phyloP scores from a whole-genome alignment of 2,797 vertebrate species.

The Sebastiscus albofasciatus region DNA sequence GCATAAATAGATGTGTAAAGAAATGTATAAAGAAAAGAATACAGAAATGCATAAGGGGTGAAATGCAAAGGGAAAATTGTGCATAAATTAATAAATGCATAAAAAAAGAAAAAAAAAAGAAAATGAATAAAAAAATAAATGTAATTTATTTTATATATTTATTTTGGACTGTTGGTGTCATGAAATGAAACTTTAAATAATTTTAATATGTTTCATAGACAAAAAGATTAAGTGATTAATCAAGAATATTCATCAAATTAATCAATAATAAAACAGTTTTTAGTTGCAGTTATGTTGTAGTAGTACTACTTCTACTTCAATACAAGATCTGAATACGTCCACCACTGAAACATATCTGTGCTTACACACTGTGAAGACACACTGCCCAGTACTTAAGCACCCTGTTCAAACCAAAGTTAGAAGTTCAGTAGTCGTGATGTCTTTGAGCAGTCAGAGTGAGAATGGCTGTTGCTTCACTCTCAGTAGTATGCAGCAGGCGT shows the following conservation, averaged over 20 bases:
- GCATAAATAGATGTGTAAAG: too few species aligned
- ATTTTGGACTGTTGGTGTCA: accelerated
- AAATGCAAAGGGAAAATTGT: too few species aligned
- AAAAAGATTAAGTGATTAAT: too few species aligned
- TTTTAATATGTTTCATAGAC: too few species aligned
- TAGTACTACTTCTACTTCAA: not conserved
- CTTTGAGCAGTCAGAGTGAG: not conserved
- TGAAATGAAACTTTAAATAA: too few species aligned
- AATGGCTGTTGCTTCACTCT: not conserved
- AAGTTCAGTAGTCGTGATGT: not conserved
- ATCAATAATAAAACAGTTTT: not conserved
- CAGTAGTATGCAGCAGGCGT: not conserved
- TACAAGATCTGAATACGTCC: not conserved
- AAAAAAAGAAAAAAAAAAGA: too few species aligned
- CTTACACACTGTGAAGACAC: not conserved
- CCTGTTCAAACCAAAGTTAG: not conserved
- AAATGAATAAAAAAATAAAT: too few species aligned
- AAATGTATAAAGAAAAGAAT: too few species aligned
- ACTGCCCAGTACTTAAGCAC: not conserved
- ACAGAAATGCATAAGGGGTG: too few species aligned
- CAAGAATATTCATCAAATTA: too few species aligned
- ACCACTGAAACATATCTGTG: accelerated
- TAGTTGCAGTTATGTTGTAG: not conserved
- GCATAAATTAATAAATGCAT: too few species aligned
- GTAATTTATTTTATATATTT: too few species aligned